Percentiles rank a stretch among this genome's conserved stretches.
phyloP scores from a whole-genome alignment of 2,797 vertebrate species.

The Ispidina picta region DNA sequence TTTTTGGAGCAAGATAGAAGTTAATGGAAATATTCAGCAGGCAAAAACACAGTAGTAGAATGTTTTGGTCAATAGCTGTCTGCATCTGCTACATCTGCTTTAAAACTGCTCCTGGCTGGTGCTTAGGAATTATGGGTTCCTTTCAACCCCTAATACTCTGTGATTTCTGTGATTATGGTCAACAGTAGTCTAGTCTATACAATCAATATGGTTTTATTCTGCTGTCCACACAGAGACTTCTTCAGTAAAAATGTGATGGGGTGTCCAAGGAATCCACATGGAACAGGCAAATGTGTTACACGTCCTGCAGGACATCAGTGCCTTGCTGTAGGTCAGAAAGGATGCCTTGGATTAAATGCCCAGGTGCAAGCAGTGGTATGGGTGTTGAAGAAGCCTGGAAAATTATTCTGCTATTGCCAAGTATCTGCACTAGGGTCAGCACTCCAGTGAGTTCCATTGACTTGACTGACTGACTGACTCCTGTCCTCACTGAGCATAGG shows the following conservation, averaged over 20 bases:
- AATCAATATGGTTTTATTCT: neutral
- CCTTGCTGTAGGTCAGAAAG: neutral
- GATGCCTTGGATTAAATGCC: neutral
- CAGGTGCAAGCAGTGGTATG: neutral
- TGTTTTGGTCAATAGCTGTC: neutral
- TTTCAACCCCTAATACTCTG: too few species aligned
- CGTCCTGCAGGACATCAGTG: neutral
- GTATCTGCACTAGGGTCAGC: neutral
- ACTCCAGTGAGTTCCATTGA: neutral
- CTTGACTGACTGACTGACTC: neutral
- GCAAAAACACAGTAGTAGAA: neutral
- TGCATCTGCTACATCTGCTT: neutral
- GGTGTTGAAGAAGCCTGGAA: neutral
- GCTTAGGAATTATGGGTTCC: neutral
- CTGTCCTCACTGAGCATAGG: neutral
- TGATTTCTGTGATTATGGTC: too few species aligned
- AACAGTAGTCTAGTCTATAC: neutral
- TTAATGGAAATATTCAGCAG: accelerated
- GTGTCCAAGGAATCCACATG: too few species aligned
- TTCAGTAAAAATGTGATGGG: neutral
- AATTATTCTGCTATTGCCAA: neutral
- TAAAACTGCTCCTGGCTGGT: neutral
- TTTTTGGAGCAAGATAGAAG: neutral
- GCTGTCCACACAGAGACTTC: neutral
- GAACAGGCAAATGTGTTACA: neutral